Evolutionary conservation across 2,888 invertebrate species (phyloP), one percentile per base, ranked within the genome.

Genomic region (Drosophila sordidula): DNA sequence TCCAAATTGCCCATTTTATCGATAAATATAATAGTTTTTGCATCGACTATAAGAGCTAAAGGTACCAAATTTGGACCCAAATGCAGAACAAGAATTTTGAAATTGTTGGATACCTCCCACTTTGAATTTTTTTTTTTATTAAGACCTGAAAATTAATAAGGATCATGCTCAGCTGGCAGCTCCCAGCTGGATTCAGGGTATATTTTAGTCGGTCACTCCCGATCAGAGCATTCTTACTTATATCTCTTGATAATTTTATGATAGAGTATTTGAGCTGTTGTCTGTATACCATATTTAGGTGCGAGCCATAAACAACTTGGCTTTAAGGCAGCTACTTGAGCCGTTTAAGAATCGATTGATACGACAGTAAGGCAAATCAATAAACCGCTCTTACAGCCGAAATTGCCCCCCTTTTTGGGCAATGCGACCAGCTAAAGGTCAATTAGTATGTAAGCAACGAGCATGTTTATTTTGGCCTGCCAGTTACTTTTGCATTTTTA

Each of bases 401-500:
- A 56, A 25, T 45, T 42, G 52, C 16, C 38, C 46, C 39, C 47
- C 36, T 39, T 56, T 58, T 56, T 58, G 34, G 18, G 16, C 49
- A 49, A 18, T 41, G 44, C 22, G 57, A 65, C 66, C 69, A 61
- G 65, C 70, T 66, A 79, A 83, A 88, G 83, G 83, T 83, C 89
- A 82, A 82, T 70, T 79, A 79, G 70, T 74, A 76, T 69, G 66
- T 73, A 79, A 67, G 78, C 58, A 65, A 45, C 47, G 69, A 81
- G 65, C 68, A 39, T 75, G 72, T 62, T 56, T 65, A 22, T 61
- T 49, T 62, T 63, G 57, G 51, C 59, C 32, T 57, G 69, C 47
- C 73, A 75, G 63, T 70, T 69, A 46, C 56, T 47, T 73, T 57
- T 70, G 73, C 70, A 74, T 76, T 75, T 77, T 67, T 72, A 77